Evolutionary conservation across 2,888 invertebrate species (phyloP).

Genomic region (Rhopalosiphum nymphaeae): DNA sequence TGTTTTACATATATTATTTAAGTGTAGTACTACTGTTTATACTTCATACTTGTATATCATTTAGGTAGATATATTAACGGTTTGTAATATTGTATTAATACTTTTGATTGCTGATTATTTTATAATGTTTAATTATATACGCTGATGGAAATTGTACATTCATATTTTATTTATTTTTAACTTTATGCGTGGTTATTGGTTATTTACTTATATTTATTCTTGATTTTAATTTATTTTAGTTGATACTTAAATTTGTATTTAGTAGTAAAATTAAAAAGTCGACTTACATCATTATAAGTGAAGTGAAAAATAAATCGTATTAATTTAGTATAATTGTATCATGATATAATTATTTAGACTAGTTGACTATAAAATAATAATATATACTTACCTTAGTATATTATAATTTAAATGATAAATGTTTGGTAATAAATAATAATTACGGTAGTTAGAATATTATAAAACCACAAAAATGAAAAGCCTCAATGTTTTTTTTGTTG

Average conservation of each 20-base stretch:
- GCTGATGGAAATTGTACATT: background rate
- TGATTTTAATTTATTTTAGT: background rate
- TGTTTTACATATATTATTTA: background rate
- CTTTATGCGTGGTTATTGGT: background rate
- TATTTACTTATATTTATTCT: background rate
- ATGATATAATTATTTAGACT: background rate
- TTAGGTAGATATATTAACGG: background rate
- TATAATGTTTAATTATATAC: background rate
- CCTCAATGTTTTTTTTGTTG: background rate
- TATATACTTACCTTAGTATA: background rate
- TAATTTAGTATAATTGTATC: background rate
- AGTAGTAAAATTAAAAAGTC: background rate
- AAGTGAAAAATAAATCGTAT: background rate
- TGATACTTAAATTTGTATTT: background rate
- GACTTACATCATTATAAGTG: background rate
- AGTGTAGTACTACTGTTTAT: background rate
- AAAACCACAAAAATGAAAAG: constrained; percentile 16
- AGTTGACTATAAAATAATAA: background rate
- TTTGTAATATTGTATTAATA: background rate
- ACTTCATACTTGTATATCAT: background rate
- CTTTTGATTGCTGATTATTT: background rate
- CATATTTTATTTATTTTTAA: background rate
- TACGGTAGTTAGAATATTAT: constrained; percentile 1
- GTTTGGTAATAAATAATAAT: constrained; percentile 35
- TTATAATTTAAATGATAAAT: constrained; percentile 24